Conservation (phyloP, 2,888 invertebrate genomes). For the Fragum sueziense region DNA sequence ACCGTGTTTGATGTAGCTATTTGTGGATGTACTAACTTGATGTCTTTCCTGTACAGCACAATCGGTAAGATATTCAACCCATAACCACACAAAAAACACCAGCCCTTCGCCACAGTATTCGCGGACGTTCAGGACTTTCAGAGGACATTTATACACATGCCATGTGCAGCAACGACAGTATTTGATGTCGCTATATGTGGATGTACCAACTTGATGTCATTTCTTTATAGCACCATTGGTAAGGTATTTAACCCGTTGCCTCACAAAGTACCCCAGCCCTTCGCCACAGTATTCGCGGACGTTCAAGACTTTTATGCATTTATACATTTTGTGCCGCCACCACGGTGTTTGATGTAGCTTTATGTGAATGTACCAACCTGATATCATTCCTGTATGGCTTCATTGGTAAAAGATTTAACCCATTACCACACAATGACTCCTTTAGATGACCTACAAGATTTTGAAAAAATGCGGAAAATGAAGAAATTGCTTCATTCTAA, state of each 20-base stretch:
- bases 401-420: neutral
- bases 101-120: conserved; percentile 28
- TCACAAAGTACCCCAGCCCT: conserved; percentile 51
- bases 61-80: conserved; percentile 4
- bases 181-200: conserved; percentile 56
- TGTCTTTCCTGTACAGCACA: conserved; percentile 40
- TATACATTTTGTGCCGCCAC: conserved; percentile 59
- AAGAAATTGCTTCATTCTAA: no score
- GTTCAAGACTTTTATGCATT: conserved; percentile 27
- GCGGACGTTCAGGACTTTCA: conserved; percentile 13
- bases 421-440: conserved; percentile 52
- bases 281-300: conserved; percentile 15
- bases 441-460: no score
- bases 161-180: conserved; percentile 54
- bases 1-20: conserved; percentile 57
- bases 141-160: conserved; percentile 54
- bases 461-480: no score
- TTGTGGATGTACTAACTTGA: conserved; percentile 56
- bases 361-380: conserved; percentile 57
- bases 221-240: conserved; percentile 31
- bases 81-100: conserved; percentile 51
- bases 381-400: conserved; percentile 39
- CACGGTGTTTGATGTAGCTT: conserved; percentile 54
- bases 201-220: conserved; percentile 54
- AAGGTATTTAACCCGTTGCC: neutral